Evolutionary conservation across 2,797 vertebrate genomes (phyloP).

Genomic region (Meda fulgida): DNA sequence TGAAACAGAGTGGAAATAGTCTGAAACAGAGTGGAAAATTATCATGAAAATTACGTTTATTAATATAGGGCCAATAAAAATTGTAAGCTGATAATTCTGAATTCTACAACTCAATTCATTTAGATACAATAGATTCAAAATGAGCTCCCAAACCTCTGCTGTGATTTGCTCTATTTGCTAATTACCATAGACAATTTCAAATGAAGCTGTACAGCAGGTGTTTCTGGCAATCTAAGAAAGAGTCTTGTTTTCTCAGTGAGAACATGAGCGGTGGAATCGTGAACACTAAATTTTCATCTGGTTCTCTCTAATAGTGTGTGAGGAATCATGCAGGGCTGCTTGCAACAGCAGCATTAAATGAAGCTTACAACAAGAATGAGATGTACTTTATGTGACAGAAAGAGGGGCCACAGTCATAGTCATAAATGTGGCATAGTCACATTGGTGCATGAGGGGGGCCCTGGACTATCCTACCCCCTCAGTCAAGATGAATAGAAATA

Average conservation of each 20-base stretch:
- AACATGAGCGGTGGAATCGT: neutral
- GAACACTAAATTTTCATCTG: constrained; percentile 41
- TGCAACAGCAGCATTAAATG: neutral
- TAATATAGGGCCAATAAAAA: neutral
- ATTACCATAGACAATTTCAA: constrained; percentile 44
- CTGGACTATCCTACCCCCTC: neutral
- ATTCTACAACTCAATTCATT: constrained; percentile 2
- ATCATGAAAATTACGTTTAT: too few relatives aligned
- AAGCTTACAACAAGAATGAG: constrained; percentile 6
- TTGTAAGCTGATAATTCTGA: neutral
- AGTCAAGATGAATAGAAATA: too few relatives aligned
- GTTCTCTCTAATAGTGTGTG: constrained; percentile 24
- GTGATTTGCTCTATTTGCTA: constrained; percentile 41
- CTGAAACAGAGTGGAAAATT: neutral
- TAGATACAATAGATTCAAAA: constrained; percentile 16
- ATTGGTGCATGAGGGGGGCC: neutral
- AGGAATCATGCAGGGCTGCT: constrained; percentile 29
- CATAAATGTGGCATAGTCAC: neutral
- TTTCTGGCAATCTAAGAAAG: constrained; percentile 29
- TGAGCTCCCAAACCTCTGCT: constrained; percentile 23
- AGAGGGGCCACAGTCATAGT: neutral
- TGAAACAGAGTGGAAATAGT: neutral
- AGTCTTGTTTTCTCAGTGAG: constrained; percentile 22
- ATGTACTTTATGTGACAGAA: constrained; percentile 15
- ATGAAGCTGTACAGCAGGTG: constrained; percentile 44